Conservation (phyloP, 1,140 invertebrate species). For the Adelges cooleyi region DNA sequence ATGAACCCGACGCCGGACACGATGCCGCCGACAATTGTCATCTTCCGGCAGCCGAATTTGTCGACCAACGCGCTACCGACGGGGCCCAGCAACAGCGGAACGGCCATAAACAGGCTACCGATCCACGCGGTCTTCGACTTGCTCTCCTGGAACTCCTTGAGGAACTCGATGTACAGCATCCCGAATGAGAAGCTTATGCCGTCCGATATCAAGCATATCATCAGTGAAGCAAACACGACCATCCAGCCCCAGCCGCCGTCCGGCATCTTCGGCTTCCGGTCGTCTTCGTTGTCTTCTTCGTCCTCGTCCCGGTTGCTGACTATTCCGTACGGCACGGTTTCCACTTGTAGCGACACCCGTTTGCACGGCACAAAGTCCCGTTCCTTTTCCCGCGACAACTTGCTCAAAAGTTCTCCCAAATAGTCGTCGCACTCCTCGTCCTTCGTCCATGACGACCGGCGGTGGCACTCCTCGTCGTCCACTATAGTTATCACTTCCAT, state of each 20-base stretch:
- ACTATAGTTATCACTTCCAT: not conserved
- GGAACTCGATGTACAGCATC: conserved; percentile 72
- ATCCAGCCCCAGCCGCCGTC: conserved; percentile 79
- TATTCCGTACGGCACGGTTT: not conserved
- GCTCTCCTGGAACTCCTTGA: conserved; percentile 68
- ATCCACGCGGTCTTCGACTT: conserved; percentile 79
- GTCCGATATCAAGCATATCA: conserved; percentile 88
- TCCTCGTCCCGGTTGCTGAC: not conserved
- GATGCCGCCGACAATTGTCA: conserved; percentile 45
- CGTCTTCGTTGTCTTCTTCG: not conserved
- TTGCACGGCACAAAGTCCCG: not conserved
- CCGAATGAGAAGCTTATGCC: conserved; percentile 90
- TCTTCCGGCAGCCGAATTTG: conserved; percentile 60
- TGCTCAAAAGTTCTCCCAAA: not conserved
- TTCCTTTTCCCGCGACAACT: not conserved
- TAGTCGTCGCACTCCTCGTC: conserved; percentile 6
- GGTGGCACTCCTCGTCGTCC: not conserved
- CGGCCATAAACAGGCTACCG: conserved; percentile 74
- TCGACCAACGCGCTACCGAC: conserved; percentile 77
- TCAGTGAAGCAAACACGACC: conserved; percentile 68
- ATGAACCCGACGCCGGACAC: conserved; percentile 70
- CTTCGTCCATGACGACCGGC: too few species aligned
- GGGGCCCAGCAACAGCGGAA: conserved; percentile 75
- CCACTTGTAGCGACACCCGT: conserved; percentile 1
- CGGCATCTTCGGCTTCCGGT: conserved; percentile 45